Evolutionary conservation across 1,140 invertebrate species (phyloP), one percentile per base, ranked within the genome.

Genomic region (Atta cephalotes): DNA sequence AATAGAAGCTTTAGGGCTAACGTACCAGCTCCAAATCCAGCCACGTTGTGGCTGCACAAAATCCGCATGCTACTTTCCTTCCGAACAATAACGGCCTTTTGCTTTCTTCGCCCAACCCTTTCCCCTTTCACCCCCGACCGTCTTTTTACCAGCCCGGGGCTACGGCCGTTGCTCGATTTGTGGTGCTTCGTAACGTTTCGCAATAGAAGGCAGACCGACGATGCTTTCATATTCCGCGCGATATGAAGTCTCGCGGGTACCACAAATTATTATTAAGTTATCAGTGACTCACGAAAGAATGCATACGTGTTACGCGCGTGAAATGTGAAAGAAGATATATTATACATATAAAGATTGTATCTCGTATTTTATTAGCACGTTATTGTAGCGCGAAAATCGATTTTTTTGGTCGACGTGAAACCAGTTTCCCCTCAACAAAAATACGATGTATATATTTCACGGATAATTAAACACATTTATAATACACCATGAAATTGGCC

Each of bases 1-100:
- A 21, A 87, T 77, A 39, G 51, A 60, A 72, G 65, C 58, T 72
- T 78, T 78, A 84, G 65, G 77, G 78, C 49, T 51, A 10, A 45
- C 14, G 49, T 51, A 62, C 0, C 60, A 16, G 35, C 39, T 76
- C 77, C 84, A 72, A 53, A 82, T 82, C 71, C 76, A 87, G 62
- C 28, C 76, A 56, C 88, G 45, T 72, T 66, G 62, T 25, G 10
- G 5, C 60, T 7, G 51, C 28, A 51, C 35, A 51, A 79, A 65
- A 85, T 80, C n/a, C 63, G 63, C 25, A 62, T 58, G 28, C 71
- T 70, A 14, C 60, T 86, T 58, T 66, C 25, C 16, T 76, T 78
- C 63, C 28, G 28, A 62, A 63, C 25, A 31, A 39, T 65, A 78
- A 31, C 14, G 21, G 68, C 53, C 56, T 74, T 84, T 84, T 84